phyloP scores from a whole-genome alignment of 2,113 vertebrate species.

The Prionailurus bengalensis region DNA sequence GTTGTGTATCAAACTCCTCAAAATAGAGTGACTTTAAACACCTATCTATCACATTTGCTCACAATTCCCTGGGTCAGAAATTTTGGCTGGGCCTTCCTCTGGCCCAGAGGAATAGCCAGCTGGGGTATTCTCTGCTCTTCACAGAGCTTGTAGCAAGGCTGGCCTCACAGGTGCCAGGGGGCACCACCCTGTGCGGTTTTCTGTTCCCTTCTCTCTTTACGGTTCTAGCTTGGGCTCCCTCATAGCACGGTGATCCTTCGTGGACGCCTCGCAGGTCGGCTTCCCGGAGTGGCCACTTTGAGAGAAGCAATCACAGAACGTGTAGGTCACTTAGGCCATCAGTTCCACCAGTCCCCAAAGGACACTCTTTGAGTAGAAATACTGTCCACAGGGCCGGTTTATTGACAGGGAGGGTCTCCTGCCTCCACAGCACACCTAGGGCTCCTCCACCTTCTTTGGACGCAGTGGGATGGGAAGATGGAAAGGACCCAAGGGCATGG shows the following conservation, averaged over 20 bases:
- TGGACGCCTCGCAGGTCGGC: background rate
- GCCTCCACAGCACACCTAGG: background rate
- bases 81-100: background rate
- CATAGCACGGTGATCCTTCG: background rate
- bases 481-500: background rate
- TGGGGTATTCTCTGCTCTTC: background rate
- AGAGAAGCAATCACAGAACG: background rate
- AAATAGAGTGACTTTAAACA: background rate
- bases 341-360: background rate
- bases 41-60: background rate
- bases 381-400: background rate
- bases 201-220: too few species aligned
- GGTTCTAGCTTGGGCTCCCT: background rate
- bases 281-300: background rate
- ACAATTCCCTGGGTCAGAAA: background rate
- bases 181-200: background rate
- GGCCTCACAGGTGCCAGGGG: rapidly evolving
- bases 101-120: too few species aligned
- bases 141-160: too few species aligned
- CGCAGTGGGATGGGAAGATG: background rate
- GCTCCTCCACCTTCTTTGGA: background rate
- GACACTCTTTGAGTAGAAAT: background rate
- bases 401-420: background rate
- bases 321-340: background rate
- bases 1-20: background rate